Evolutionary conservation across 2,888 invertebrate genomes (phyloP).

Genomic region (Pardosa pseudoannulata): DNA sequence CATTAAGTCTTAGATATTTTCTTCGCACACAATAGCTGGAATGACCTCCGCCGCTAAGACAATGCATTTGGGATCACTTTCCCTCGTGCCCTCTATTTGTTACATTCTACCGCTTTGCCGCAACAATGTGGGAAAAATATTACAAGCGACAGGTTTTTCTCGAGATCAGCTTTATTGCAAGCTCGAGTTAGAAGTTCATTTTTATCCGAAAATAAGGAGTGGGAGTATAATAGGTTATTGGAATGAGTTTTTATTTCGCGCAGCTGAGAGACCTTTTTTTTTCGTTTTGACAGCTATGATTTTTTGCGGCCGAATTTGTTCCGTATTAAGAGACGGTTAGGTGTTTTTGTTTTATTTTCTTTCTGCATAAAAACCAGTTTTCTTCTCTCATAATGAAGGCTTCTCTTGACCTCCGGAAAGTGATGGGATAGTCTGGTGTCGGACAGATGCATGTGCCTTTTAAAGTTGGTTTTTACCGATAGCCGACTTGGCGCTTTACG

Average conservation of each 20-base stretch:
- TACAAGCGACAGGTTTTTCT: neutral
- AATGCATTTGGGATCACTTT: neutral
- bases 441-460: constrained; percentile 4
- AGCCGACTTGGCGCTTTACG: neutral
- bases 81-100: neutral
- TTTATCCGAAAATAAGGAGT: constrained; percentile 4
- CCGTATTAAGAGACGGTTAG: constrained; percentile 36
- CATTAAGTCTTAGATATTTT: too few relatives aligned
- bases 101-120: neutral
- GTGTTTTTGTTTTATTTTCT: constrained; percentile 39
- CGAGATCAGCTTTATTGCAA: neutral
- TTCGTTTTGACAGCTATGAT: constrained; percentile 40
- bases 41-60: too few relatives aligned
- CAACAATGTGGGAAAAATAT: neutral
- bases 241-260: constrained; percentile 11
- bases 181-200: neutral
- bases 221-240: constrained; percentile 15
- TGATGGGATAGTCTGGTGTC: constrained; percentile 29
- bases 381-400: constrained; percentile 50
- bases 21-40: too few relatives aligned
- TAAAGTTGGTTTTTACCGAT: neutral
- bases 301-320: constrained; percentile 35
- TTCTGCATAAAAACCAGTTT: constrained; percentile 46
- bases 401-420: constrained; percentile 55
- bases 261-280: constrained; percentile 8